Conservation (phyloP, 2,888 invertebrate species). For the Volucella inanis region DNA sequence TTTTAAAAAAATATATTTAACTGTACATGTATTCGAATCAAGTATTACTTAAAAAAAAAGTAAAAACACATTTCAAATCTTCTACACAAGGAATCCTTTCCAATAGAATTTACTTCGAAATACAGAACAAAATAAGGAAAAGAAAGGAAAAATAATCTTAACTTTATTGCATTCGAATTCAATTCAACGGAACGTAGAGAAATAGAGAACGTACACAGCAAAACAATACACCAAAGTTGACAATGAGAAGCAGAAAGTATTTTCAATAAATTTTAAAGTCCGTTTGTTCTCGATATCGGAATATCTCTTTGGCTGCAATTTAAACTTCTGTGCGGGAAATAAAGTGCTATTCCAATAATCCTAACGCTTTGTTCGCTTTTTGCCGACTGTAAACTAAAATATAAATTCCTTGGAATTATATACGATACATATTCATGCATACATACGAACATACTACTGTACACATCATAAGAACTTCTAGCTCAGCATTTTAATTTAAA, state of each 20-base stretch:
- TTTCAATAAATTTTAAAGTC: slow-evolving; percentile 72
- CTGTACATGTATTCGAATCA: too few species aligned
- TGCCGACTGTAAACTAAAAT: slow-evolving; percentile 52
- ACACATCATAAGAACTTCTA: slow-evolving; percentile 27
- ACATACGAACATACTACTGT: not conserved
- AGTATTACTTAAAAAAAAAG: slow-evolving; percentile 26
- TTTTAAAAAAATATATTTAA: slow-evolving; percentile 28
- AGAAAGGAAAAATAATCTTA: slow-evolving; percentile 70
- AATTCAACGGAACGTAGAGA: slow-evolving; percentile 52
- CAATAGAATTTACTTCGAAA: slow-evolving; percentile 68
- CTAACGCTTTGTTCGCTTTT: slow-evolving; percentile 59
- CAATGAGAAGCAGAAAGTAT: slow-evolving; percentile 68
- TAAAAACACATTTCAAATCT: slow-evolving; percentile 58
- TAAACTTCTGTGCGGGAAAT: slow-evolving; percentile 52
- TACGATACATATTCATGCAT: not conserved
- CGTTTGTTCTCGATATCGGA: slow-evolving; percentile 70
- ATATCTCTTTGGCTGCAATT: slow-evolving; percentile 70
- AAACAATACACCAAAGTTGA: slow-evolving; percentile 72
- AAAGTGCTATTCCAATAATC: slow-evolving; percentile 70
- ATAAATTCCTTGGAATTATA: slow-evolving; percentile 40
- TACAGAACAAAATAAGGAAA: slow-evolving; percentile 63
- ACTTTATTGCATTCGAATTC: slow-evolving; percentile 72
- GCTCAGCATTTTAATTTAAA: slow-evolving; percentile 27
- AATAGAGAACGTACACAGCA: slow-evolving; percentile 51
- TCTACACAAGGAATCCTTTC: slow-evolving; percentile 65